phyloP scores from a whole-genome alignment of 2,113 vertebrate genomes.

The Nipponia nippon region DNA sequence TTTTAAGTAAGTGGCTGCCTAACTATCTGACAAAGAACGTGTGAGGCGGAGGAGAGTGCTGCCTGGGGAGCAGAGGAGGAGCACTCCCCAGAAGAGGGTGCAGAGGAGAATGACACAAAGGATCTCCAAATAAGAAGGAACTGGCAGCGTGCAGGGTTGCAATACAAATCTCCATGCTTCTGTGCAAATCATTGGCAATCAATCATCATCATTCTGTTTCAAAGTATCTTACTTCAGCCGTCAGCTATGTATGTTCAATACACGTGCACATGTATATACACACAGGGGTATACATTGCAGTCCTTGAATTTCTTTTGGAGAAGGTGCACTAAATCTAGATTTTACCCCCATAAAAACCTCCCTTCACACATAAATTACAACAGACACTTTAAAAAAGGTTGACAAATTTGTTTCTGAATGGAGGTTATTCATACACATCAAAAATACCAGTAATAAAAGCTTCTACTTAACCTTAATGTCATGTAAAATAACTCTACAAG shows the following conservation, averaged over 20 bases:
- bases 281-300: not conserved
- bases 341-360: not conserved
- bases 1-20: not conserved
- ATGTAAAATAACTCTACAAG: slow-evolving; percentile 67
- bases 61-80: not conserved
- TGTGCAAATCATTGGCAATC: slow-evolving; percentile 16
- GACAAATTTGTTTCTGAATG: slow-evolving; percentile 73
- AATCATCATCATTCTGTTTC: slow-evolving; percentile 7
- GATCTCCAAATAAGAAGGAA: not conserved
- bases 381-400: slow-evolving; percentile 64
- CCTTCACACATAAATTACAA: slow-evolving; percentile 53
- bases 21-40: not conserved
- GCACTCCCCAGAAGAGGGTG: not conserved
- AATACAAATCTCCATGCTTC: not conserved
- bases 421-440: slow-evolving; percentile 66
- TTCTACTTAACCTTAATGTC: slow-evolving; percentile 73
- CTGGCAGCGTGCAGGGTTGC: not conserved
- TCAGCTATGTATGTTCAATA: not conserved
- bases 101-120: not conserved
- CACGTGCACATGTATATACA: not conserved
- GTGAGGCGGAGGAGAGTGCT: not conserved
- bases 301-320: not conserved
- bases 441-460: slow-evolving; percentile 70
- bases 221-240: slow-evolving; percentile 14
- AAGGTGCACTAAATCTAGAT: slow-evolving; percentile 6